phyloP scores from a whole-genome alignment of 2,113 vertebrate genomes.

The Anhinga anhinga region DNA sequence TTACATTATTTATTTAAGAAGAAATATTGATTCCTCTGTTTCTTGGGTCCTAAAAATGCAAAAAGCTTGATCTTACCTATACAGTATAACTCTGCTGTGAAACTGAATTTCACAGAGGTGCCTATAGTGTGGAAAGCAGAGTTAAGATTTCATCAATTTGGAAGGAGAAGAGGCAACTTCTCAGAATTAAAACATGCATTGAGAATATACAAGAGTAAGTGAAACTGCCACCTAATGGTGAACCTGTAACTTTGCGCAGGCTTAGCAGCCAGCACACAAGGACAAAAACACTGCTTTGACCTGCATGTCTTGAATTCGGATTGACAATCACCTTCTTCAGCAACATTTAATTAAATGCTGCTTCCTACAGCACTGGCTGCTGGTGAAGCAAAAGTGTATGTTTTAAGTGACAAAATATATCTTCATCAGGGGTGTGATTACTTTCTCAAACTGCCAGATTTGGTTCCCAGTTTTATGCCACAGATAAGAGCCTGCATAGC shows the following conservation, averaged over 20 bases:
- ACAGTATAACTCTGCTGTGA: not conserved
- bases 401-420: conserved; percentile 33
- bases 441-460: not conserved
- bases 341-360: not conserved
- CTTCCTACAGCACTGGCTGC: not conserved
- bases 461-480: not conserved
- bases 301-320: not conserved
- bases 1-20: not conserved
- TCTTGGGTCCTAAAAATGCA: not conserved
- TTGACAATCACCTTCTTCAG: not conserved
- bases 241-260: not conserved
- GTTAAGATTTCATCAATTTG: not conserved
- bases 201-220: not conserved
- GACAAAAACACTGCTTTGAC: not conserved
- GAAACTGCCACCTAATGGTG: not conserved
- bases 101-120: not conserved
- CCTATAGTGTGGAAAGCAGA: not conserved
- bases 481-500: not conserved
- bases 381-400: not conserved
- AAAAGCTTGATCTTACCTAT: not conserved
- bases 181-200: not conserved
- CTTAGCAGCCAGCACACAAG: not conserved
- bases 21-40: not conserved
- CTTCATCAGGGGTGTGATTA: conserved; percentile 8
- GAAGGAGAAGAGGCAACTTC: not conserved